Percentiles rank a stretch among this genome's conserved stretches.
phyloP scores from a whole-genome alignment of 2,888 invertebrate species.

The Steromphala cineraria region DNA sequence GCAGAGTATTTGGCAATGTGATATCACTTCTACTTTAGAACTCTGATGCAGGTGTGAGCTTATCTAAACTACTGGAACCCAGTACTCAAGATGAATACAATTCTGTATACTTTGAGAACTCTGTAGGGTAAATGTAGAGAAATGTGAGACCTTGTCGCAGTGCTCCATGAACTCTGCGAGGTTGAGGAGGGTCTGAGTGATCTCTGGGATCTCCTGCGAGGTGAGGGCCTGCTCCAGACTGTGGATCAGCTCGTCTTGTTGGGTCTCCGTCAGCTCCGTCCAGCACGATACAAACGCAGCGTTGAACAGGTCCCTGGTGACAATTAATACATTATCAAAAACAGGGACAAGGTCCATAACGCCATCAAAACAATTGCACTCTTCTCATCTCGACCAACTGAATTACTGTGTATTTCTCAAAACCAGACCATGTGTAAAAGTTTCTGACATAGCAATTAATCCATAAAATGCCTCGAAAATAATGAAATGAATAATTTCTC shows the following conservation, averaged over 20 bases:
- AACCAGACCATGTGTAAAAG: too few species aligned
- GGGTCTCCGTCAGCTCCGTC: constrained; percentile 90
- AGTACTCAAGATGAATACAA: too few species aligned
- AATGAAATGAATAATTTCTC: too few species aligned
- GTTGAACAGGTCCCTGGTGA: constrained; percentile 90
- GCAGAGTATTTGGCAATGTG: too few species aligned
- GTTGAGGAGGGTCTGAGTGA: constrained; percentile 96
- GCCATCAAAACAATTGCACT: too few species aligned
- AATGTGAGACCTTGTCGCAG: constrained; percentile 82
- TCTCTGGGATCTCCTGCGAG: constrained; percentile 95
- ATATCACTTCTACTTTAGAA: too few species aligned
- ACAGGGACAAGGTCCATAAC: not conserved
- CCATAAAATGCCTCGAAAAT: too few species aligned
- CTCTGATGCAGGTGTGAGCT: too few species aligned
- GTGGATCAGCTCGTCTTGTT: constrained; percentile 89
- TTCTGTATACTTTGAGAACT: not conserved
- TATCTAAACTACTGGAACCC: too few species aligned
- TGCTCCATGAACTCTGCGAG: constrained; percentile 99
- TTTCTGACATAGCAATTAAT: too few species aligned
- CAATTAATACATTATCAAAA: not conserved
- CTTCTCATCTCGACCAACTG: too few species aligned
- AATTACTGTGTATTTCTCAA: too few species aligned
- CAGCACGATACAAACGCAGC: constrained; percentile 99
- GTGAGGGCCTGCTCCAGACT: constrained; percentile 90
- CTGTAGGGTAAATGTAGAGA: not conserved